A percentile compares a stretch with the other conserved stretches of the same genome.
Evolutionary conservation across 2,113 vertebrate genomes (phyloP).

Genomic region (Oceanodroma tethys): DNA sequence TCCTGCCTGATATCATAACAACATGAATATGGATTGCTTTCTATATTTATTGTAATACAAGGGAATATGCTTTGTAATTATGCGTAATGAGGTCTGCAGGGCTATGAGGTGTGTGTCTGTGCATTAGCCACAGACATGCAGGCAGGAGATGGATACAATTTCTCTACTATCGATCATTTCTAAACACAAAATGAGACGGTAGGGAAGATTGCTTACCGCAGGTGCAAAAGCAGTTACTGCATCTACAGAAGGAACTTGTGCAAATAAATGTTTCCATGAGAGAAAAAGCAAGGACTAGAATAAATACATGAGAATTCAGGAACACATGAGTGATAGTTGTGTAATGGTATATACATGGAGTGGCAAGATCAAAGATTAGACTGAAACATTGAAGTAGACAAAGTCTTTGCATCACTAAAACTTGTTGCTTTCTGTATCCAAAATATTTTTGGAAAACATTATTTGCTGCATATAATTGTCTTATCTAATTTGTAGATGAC

Average conservation of each 20-base stretch:
- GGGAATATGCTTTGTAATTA: conserved; percentile 8
- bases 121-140: not conserved
- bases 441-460: not conserved
- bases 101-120: not conserved
- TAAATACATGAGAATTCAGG: conserved; percentile 6
- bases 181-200: not conserved
- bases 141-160: not conserved
- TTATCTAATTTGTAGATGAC: not conserved
- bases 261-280: not conserved
- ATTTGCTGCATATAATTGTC: not conserved
- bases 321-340: not conserved
- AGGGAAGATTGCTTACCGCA: not conserved
- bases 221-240: not conserved
- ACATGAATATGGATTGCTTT: not conserved
- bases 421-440: not conserved
- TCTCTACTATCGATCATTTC: not conserved
- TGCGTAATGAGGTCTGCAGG: not conserved
- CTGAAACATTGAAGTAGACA: not conserved
- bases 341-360: not conserved
- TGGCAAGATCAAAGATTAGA: conserved; percentile 16
- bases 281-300: not conserved
- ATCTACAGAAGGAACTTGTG: not conserved
- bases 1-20: not conserved
- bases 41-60: not conserved
- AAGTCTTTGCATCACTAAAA: not conserved